Conservation (phyloP, 2,888 invertebrate species). For the Nomada goodeniana region DNA sequence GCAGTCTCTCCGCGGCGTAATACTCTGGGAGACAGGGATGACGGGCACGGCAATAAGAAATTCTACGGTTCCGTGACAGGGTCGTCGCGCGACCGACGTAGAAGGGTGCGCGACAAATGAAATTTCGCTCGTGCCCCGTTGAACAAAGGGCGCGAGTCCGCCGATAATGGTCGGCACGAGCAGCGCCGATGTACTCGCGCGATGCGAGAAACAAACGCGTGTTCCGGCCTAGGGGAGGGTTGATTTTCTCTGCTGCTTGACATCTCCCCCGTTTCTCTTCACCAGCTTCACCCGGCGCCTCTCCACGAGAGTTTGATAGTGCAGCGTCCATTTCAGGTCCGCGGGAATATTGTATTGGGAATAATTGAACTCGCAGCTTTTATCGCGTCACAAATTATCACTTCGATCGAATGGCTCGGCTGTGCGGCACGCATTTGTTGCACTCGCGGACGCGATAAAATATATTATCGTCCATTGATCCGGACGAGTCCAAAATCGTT, state of each 20-base stretch:
- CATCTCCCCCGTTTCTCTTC: conserved; percentile 25
- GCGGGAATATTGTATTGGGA: background rate
- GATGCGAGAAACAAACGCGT: conserved; percentile 19
- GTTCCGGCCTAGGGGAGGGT: background rate
- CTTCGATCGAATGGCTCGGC: no score
- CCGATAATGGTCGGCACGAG: conserved; percentile 34
- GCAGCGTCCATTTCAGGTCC: background rate
- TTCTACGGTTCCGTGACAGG: conserved; percentile 30
- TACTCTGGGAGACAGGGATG: background rate
- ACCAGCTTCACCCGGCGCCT: background rate
- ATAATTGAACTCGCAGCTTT: background rate
- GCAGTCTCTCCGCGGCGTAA: conserved; percentile 11
- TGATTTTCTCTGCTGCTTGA: conserved; percentile 3
- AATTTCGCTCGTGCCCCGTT: conserved; percentile 39
- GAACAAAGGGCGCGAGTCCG: conserved; percentile 31
- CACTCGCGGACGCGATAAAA: no score
- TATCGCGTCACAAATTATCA: no score
- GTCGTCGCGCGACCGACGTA: conserved; percentile 11
- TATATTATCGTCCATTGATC: no score
- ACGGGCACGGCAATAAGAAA: conserved; percentile 44
- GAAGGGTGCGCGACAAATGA: conserved; percentile 42
- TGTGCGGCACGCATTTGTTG: no score
- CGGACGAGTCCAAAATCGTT: background rate
- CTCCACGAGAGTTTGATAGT: background rate
- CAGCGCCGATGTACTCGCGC: conserved; percentile 4